Evolutionary conservation across 2,113 vertebrate genomes (phyloP), one percentile per base, ranked within the genome.

Genomic region (Zosterops japonicus): DNA sequence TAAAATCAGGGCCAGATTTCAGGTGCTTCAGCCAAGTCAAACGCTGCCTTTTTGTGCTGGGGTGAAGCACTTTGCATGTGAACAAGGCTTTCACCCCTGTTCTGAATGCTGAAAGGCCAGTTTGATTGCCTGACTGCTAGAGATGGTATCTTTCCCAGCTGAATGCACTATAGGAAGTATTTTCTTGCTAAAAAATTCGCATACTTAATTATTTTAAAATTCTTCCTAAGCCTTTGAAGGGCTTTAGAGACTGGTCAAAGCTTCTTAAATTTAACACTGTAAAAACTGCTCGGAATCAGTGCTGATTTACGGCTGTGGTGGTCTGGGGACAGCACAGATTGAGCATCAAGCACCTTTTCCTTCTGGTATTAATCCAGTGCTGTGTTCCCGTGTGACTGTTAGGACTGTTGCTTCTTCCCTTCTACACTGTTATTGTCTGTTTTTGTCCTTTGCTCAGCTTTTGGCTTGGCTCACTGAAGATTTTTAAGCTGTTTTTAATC

Each of bases 21-120:
- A 92, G 90, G 90, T 90, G 86, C 88, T 83, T 27, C 86, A 94
- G 95, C 90, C 90, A 92, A 94, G 88, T 33, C 44, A 57, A 95
- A 79, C 9, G 18, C 56, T 95, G 87, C 84, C 22, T 85, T 74
- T 88, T 90, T 76, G 61, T 72, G 93, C 81, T 50, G 57, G 74
- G 57, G 56, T 28, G 16, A 20, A 95, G 87, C 87, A 24, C 70
- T 87, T 77, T 57, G 79, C 70, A 8, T n/a, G 67, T 74, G 68
- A 93, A 74, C 71, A 78, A 67, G n/a, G 79, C 63, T 89, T 90
- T 72, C 60, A 47, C 67, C 53, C 42, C 2, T 12, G 2, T 22
- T 61, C 65, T 64, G 82, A 91, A 64, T 50, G 79, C 82, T 88
- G 78, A 57, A 87, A 83, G 71, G 67, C 93, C n/a, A n/a, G 25